These are phyloP conservation scores for Hyperoplus immaculatus DNA, from an alignment of 2,797 vertebrate genomes.

Conservation along the genomic window DNA sequence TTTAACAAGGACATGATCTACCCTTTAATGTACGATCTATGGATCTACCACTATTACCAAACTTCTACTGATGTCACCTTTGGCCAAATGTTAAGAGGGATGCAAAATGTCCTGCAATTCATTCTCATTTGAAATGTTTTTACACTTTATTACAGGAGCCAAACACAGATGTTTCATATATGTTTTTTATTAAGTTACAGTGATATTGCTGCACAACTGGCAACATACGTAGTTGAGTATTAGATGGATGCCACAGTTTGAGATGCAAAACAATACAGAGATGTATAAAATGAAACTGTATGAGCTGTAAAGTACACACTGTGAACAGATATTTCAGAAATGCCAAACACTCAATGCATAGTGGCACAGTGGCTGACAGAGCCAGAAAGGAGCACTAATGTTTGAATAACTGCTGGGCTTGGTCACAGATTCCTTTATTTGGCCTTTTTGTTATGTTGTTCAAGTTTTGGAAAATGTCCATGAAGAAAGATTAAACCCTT, in stretches of 20 bases:
- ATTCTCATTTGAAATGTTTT: conserved; percentile 30
- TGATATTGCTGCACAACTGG: conserved; percentile 43
- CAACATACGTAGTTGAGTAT: conserved; percentile 32
- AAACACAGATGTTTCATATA: conserved; percentile 49
- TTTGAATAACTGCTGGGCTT: conserved; percentile 2
- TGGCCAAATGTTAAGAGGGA: neutral
- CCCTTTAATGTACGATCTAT: too few species aligned
- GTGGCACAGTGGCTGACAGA: conserved; percentile 12
- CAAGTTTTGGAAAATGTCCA: neutral
- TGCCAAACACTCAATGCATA: conserved; percentile 32
- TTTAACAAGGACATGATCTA: conserved; percentile 17
- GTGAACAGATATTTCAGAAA: conserved; percentile 13
- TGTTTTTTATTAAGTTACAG: conserved; percentile 69
- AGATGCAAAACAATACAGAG: conserved; percentile 37
- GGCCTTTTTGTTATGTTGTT: conserved; percentile 14
- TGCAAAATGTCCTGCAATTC: neutral
- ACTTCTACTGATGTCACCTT: conserved; percentile 9
- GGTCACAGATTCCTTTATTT: conserved; percentile 2
- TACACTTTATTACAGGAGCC: conserved; percentile 23
- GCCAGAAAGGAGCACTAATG: neutral
- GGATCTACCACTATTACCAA: conserved; percentile 7
- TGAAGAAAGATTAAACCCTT: neutral
- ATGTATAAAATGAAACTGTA: conserved; percentile 21
- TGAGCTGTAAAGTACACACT: conserved; percentile 17
- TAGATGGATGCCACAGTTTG: conserved; percentile 29